Conservation (phyloP, 2,113 vertebrate genomes). For the Corythoichthys intestinalis region DNA sequence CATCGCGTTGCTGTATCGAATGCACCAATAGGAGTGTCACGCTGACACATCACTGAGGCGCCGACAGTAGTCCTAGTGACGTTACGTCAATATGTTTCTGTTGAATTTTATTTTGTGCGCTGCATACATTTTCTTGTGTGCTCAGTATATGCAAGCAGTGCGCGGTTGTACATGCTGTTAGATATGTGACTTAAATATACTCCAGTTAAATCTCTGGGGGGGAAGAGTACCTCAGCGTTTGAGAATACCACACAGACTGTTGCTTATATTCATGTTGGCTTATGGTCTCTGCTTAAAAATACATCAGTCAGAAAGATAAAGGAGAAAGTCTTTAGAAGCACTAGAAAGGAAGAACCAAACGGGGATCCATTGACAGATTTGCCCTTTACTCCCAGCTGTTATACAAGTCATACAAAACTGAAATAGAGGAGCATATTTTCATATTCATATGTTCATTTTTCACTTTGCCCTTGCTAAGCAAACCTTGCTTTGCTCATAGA, state of each 20-base stretch:
- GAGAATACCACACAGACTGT: slow-evolving; percentile 13
- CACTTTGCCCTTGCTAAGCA: slow-evolving; percentile 16
- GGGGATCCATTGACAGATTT: slow-evolving; percentile 46
- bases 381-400: slow-evolving; percentile 43
- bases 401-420: slow-evolving; percentile 38
- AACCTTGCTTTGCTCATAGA: slow-evolving; percentile 19
- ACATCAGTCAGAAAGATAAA: slow-evolving; percentile 50
- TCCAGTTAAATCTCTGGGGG: slow-evolving; percentile 7
- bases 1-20: too few relatives aligned
- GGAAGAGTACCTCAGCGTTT: slow-evolving; percentile 22
- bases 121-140: too few relatives aligned
- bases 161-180: too few relatives aligned
- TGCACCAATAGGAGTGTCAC: too few relatives aligned
- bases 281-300: slow-evolving; percentile 46
- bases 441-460: slow-evolving; percentile 15
- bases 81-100: too few relatives aligned
- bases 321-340: slow-evolving; percentile 33
- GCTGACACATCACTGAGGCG: too few relatives aligned
- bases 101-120: too few relatives aligned
- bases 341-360: slow-evolving; percentile 32
- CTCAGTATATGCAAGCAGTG: too few relatives aligned
- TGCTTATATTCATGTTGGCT: slow-evolving; percentile 38
- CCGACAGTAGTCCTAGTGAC: too few relatives aligned
- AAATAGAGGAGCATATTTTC: slow-evolving; percentile 11
- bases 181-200: background rate